Conservation (phyloP, 2,113 vertebrate genomes). For the Rafetus swinhoei region DNA sequence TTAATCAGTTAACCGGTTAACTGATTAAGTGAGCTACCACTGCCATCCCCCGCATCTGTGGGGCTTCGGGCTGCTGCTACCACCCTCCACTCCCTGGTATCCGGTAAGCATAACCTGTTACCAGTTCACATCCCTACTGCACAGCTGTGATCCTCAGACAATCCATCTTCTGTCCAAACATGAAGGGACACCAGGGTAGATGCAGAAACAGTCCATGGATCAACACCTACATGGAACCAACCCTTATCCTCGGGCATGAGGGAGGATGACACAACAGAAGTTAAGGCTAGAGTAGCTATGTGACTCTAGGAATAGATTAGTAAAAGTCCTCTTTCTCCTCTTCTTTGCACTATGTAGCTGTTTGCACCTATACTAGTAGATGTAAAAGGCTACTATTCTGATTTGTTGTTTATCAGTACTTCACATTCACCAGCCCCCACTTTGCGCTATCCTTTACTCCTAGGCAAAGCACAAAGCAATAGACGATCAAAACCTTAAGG, state of each 20-base stretch:
- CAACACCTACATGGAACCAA: not conserved
- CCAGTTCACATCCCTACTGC: too few species aligned
- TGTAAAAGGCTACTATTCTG: not conserved
- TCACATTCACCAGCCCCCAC: not conserved
- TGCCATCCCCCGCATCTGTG: too few species aligned
- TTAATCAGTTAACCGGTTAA: too few species aligned
- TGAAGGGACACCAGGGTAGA: not conserved
- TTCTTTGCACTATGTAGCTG: not conserved
- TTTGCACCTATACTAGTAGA: not conserved
- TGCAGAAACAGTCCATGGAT: not conserved
- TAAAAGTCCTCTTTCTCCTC: not conserved
- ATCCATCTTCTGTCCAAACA: not conserved
- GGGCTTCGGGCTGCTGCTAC: too few species aligned
- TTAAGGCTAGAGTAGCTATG: rapidly evolving
- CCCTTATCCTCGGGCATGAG: not conserved
- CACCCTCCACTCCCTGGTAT: too few species aligned
- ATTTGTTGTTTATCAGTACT: not conserved
- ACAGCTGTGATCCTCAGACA: not conserved
- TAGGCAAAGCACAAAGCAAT: not conserved
- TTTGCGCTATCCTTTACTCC: not conserved
- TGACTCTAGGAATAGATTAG: not conserved
- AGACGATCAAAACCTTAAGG: not conserved
- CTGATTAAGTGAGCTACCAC: too few species aligned
- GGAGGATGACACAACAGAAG: not conserved
- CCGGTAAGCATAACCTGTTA: too few species aligned